Evolutionary conservation across 2,797 vertebrate genomes (phyloP).

Genomic region (Scyliorhinus canicula): DNA sequence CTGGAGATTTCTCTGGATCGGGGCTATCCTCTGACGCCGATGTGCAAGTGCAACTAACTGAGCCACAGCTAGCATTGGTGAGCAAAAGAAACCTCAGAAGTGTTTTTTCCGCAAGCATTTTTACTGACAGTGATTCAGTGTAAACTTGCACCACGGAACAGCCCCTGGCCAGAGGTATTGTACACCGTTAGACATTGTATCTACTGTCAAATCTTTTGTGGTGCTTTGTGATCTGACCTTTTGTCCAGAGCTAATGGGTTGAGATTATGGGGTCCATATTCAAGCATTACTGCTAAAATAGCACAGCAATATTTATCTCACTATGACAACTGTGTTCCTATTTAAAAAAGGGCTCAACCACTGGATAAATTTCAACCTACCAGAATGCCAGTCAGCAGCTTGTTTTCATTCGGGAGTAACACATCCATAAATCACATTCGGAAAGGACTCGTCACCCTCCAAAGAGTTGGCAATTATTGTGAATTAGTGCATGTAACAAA

Average conservation of each 20-base stretch:
- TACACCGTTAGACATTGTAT: neutral
- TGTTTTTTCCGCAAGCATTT: neutral
- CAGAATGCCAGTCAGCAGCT: neutral
- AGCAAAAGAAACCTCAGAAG: neutral
- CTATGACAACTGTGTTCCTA: neutral
- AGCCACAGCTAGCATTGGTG: neutral
- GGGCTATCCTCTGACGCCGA: neutral
- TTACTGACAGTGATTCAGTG: neutral
- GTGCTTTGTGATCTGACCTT: neutral
- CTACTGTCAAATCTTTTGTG: neutral
- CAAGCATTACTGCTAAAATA: neutral
- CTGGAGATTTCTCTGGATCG: neutral
- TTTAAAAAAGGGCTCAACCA: neutral
- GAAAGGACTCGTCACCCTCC: neutral
- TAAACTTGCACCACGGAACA: neutral
- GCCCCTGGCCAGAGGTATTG: neutral
- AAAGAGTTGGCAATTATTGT: neutral
- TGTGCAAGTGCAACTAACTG: neutral
- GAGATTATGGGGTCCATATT: too few species aligned
- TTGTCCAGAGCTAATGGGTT: neutral
- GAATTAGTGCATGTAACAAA: neutral
- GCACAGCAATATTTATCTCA: neutral
- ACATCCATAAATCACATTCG: neutral
- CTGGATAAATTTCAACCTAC: neutral
- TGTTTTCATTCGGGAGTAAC: neutral